Evolutionary conservation across 64 coral and sea anemone species (phyloP).

Genomic region (Montipora foliosa): DNA sequence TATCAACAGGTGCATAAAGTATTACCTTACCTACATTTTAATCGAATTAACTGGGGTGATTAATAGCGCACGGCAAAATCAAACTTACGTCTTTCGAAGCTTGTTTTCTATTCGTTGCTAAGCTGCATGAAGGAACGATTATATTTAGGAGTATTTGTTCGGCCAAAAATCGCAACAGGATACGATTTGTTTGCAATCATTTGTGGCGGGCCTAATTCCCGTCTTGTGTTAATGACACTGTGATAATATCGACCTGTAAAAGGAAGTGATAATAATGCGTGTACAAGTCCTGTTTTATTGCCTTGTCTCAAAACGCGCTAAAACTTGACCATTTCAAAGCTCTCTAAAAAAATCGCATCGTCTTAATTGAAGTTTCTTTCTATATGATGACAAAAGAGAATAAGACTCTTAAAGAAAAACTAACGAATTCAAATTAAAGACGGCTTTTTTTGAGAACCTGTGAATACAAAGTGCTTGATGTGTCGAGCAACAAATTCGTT

Average conservation of each 20-base stretch:
- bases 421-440: conserved; percentile 42
- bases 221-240: conserved; percentile 29
- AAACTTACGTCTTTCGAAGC: conserved; percentile 30
- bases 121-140: conserved; percentile 36
- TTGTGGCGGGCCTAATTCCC: not conserved
- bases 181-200: conserved; percentile 53
- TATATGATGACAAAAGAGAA: not conserved
- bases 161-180: conserved; percentile 28
- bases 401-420: not conserved
- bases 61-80: conserved; percentile 32
- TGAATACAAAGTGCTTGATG: conserved; percentile 22
- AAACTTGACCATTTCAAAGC: not conserved
- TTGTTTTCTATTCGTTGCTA: conserved; percentile 19
- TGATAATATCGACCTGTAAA: conserved; percentile 10
- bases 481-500: conserved; percentile 10
- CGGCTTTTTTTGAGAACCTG: conserved; percentile 7
- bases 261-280: conserved; percentile 3
- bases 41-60: conserved; percentile 69
- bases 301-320: not conserved
- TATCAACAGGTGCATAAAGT: conserved; percentile 63
- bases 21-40: conserved; percentile 54
- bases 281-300: not conserved
- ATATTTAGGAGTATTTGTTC: conserved; percentile 31
- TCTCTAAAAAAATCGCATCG: not conserved
- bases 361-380: not conserved